These are phyloP conservation scores for Trimorus sp. DNA, from an alignment of 2,888 invertebrate species.

Conservation along the genomic window DNA sequence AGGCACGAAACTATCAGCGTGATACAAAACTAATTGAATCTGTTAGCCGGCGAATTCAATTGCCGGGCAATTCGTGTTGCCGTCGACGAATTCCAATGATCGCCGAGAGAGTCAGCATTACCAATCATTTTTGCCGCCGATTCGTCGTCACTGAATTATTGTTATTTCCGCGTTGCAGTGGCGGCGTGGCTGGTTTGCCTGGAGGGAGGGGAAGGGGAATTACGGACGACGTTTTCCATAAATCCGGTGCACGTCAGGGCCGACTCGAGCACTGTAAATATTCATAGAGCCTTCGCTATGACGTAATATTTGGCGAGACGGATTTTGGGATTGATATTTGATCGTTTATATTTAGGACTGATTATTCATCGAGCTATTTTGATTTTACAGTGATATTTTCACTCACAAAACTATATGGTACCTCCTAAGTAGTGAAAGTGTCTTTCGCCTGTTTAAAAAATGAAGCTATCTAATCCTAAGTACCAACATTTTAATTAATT, in stretches of 20 bases:
- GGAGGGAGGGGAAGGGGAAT: not conserved
- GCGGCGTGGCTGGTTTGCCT: not conserved
- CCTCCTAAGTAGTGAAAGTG: too few relatives aligned
- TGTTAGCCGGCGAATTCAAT: slow-evolving; percentile 51
- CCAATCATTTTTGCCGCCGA: slow-evolving; percentile 42
- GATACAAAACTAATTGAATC: slow-evolving; percentile 53
- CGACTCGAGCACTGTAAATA: slow-evolving; percentile 47
- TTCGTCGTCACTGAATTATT: slow-evolving; percentile 26
- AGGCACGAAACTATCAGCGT: slow-evolving; percentile 41
- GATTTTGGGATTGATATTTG: too few relatives aligned
- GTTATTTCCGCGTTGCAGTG: slow-evolving; percentile 14
- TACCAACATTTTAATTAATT: too few relatives aligned
- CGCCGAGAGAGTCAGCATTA: slow-evolving; percentile 37
- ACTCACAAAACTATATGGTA: too few relatives aligned
- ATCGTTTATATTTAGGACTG: too few relatives aligned
- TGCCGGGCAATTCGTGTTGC: slow-evolving; percentile 47
- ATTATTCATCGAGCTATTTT: too few relatives aligned
- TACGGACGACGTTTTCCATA: slow-evolving; percentile 18
- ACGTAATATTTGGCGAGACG: slow-evolving; percentile 33
- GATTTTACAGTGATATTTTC: too few relatives aligned
- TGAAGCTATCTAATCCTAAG: too few relatives aligned
- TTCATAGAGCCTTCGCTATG: slow-evolving; percentile 42
- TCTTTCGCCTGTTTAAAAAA: too few relatives aligned
- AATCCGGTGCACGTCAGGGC: slow-evolving; percentile 20
- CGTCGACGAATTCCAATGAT: slow-evolving; percentile 51